These are phyloP conservation scores for Holacanthus passer DNA, from an alignment of 2,113 vertebrate species.

Conservation along the genomic window DNA sequence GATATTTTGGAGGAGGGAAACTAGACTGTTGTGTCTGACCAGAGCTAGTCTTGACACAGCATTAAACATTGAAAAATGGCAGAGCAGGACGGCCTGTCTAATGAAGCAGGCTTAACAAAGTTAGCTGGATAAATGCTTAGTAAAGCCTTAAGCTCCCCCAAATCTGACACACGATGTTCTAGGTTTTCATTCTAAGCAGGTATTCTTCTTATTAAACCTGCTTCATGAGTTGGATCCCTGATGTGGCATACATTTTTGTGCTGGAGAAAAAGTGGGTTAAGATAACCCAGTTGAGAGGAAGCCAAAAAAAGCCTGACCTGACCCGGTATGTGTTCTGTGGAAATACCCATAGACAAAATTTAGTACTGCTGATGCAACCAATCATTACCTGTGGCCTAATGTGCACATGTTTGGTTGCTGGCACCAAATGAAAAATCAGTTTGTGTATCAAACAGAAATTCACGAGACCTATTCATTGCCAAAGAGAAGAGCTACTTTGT, in stretches of 20 bases:
- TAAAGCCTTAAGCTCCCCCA: conserved; percentile 33
- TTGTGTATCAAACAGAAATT: conserved; percentile 47
- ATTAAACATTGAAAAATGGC: conserved; percentile 21
- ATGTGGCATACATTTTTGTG: not conserved
- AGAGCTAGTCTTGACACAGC: conserved; percentile 6
- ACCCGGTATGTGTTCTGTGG: not conserved
- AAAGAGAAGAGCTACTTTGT: conserved; percentile 4
- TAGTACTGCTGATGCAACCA: conserved; percentile 13
- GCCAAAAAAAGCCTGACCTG: not conserved
- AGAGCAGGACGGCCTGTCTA: not conserved
- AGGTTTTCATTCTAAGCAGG: conserved; percentile 17
- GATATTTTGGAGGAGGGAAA: conserved; percentile 33
- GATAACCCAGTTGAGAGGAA: conserved; percentile 16
- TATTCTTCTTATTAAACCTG: conserved; percentile 17
- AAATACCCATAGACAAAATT: conserved; percentile 2
- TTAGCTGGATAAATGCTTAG: conserved; percentile 37
- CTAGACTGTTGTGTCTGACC: conserved; percentile 38
- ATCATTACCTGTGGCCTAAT: not conserved
- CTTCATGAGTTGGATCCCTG: conserved; percentile 6
- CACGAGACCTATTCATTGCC: not conserved
- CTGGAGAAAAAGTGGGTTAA: not conserved
- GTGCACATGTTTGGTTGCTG: not conserved
- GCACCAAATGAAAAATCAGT: conserved; percentile 4
- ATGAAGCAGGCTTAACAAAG: conserved; percentile 40
- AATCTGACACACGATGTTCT: conserved; percentile 52